A percentile compares a stretch with the other conserved stretches of the same genome.
Conservation (phyloP, 2,888 invertebrate genomes). For the Pharmacophagus antenor region DNA sequence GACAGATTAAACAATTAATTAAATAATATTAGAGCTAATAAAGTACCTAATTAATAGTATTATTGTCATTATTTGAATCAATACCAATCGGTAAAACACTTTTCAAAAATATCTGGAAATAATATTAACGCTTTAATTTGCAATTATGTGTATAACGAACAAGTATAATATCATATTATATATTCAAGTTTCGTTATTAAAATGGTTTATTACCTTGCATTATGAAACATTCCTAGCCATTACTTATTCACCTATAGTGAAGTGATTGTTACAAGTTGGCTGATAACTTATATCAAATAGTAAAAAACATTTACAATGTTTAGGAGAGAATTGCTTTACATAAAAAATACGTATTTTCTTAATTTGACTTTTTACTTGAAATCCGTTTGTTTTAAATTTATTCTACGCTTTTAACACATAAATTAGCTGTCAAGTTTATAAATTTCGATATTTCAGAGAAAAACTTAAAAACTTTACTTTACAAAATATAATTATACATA, state of each 20-base stretch:
- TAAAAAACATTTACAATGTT: too few relatives aligned
- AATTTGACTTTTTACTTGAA: too few relatives aligned
- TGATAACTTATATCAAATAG: too few relatives aligned
- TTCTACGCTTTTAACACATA: too few relatives aligned
- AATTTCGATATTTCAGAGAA: too few relatives aligned
- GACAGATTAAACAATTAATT: neutral
- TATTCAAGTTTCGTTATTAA: neutral
- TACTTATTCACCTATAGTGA: neutral
- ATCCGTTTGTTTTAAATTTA: too few relatives aligned
- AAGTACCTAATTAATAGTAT: neutral
- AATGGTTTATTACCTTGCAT: neutral
- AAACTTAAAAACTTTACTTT: neutral
- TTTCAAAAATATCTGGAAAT: neutral
- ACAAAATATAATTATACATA: neutral
- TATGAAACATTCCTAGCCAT: neutral
- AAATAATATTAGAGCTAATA: neutral
- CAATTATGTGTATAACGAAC: too few relatives aligned
- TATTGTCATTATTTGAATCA: neutral
- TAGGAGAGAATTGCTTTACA: too few relatives aligned
- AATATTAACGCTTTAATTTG: neutral
- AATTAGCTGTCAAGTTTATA: too few relatives aligned
- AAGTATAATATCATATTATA: too few relatives aligned
- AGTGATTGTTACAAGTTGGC: neutral
- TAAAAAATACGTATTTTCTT: too few relatives aligned
- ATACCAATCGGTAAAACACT: conserved; percentile 7